Conservation (phyloP, 2,888 invertebrate species). For the Eilema caniola region DNA sequence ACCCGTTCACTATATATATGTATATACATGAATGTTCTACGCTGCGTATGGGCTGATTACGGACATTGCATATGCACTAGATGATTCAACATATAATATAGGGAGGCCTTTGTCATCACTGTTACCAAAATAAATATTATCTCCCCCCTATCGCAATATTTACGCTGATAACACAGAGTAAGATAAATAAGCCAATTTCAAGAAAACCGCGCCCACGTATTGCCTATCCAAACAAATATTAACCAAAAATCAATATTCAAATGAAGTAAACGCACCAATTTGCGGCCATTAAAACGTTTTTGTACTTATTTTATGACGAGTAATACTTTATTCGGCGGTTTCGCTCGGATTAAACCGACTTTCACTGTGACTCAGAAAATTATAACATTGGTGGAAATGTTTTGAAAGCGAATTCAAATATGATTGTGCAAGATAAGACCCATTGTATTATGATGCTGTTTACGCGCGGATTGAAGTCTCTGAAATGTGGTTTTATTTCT, state of each 20-base stretch:
- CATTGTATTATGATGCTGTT: conserved; percentile 10
- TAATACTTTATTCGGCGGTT: conserved; percentile 30
- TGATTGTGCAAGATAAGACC: conserved; percentile 16
- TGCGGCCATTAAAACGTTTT: conserved; percentile 34
- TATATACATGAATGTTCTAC: neutral
- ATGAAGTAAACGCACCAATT: conserved; percentile 45
- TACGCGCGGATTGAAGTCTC: neutral
- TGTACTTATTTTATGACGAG: conserved; percentile 29
- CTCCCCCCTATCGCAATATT: conserved; percentile 18
- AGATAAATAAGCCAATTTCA: conserved; percentile 10
- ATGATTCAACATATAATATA: conserved; percentile 1
- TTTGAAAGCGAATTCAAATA: conserved; percentile 40
- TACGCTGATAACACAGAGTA: neutral
- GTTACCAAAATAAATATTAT: conserved; percentile 10
- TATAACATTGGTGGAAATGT: conserved; percentile 44
- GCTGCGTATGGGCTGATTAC: neutral
- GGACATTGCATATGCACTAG: neutral
- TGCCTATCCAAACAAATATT: conserved; percentile 11
- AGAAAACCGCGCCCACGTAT: conserved; percentile 10
- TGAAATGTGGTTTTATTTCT: neutral
- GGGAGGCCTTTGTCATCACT: neutral
- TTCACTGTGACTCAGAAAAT: conserved; percentile 51
- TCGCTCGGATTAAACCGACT: conserved; percentile 52
- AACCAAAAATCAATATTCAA: conserved; percentile 18
- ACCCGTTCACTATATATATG: neutral